Percentiles rank a stretch among this genome's conserved stretches.
Conservation (phyloP, 2,797 vertebrate species). For the Mormyrops boulengeri region DNA sequence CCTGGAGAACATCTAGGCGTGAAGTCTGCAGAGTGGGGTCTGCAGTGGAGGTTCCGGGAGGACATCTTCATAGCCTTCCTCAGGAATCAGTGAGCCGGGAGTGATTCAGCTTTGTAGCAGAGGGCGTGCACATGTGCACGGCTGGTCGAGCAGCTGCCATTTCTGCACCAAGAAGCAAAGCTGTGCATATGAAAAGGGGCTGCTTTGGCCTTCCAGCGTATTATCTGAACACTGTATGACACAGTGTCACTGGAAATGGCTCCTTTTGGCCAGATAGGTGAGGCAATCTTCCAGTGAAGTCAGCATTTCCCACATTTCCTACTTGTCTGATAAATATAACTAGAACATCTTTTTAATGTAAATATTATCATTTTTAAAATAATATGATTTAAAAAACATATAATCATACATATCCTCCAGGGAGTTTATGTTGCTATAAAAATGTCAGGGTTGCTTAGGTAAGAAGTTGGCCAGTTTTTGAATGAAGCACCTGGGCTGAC, state of each 20-base stretch:
- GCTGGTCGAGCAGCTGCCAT: background rate
- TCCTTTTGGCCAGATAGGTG: background rate
- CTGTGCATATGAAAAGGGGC: background rate
- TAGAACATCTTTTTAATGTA: background rate
- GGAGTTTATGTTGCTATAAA: background rate
- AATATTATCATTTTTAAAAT: background rate
- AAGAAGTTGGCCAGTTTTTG: background rate
- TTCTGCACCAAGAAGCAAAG: background rate
- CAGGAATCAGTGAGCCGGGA: background rate
- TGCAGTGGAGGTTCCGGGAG: background rate
- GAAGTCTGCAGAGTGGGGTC: background rate
- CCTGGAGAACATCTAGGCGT: background rate
- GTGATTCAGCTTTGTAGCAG: background rate
- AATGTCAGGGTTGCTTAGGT: background rate
- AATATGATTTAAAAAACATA: background rate
- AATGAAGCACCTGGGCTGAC: background rate
- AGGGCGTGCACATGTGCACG: too few relatives aligned
- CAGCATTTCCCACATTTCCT: background rate
- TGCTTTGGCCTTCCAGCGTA: background rate
- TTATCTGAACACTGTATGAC: background rate
- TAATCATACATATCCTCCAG: background rate
- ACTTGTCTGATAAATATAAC: background rate
- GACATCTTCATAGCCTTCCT: background rate
- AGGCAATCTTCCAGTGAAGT: background rate
- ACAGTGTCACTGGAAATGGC: background rate